A percentile compares a stretch with the other conserved stretches of the same genome.
Evolutionary conservation across 2,797 vertebrate species (phyloP).

Genomic region (Chiloscyllium punctatum): DNA sequence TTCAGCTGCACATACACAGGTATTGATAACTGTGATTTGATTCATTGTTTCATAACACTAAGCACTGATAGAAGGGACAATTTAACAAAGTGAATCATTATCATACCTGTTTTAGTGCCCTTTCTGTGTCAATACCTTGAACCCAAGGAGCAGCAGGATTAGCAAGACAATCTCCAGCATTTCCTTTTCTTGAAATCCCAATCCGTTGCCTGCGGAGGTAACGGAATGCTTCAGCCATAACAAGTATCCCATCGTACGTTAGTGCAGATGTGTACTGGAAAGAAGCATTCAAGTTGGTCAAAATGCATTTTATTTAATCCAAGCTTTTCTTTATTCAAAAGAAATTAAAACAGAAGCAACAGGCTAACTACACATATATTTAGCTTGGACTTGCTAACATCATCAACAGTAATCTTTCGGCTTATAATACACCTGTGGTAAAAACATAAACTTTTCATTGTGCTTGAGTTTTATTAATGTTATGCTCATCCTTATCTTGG

Average conservation of each 20-base stretch:
- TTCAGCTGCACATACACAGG: background rate
- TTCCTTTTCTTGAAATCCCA: constrained; percentile 92
- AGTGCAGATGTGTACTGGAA: constrained; percentile 89
- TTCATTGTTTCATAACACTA: background rate
- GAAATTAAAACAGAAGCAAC: background rate
- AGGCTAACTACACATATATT: background rate
- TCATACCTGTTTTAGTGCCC: constrained; percentile 88
- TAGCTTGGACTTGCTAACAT: background rate
- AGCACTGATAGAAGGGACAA: background rate
- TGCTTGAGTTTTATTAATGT: background rate
- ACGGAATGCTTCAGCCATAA: constrained; percentile 96
- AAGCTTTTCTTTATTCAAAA: background rate
- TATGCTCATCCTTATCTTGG: background rate
- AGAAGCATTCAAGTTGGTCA: constrained; percentile 37
- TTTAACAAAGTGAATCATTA: background rate
- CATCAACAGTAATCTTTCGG: background rate
- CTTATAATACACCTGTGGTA: background rate
- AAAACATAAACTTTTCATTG: background rate
- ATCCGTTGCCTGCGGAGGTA: constrained; percentile 92
- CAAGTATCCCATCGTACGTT: constrained; percentile 92
- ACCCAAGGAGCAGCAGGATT: constrained; percentile 98
- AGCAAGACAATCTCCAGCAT: constrained; percentile 93
- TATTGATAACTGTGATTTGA: background rate
- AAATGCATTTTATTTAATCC: background rate
- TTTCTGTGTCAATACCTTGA: constrained; percentile 98